Percentiles rank a stretch among this genome's conserved stretches.
Evolutionary conservation across 2,113 vertebrate species (phyloP).

Genomic region (Pseudopodoces humilis): DNA sequence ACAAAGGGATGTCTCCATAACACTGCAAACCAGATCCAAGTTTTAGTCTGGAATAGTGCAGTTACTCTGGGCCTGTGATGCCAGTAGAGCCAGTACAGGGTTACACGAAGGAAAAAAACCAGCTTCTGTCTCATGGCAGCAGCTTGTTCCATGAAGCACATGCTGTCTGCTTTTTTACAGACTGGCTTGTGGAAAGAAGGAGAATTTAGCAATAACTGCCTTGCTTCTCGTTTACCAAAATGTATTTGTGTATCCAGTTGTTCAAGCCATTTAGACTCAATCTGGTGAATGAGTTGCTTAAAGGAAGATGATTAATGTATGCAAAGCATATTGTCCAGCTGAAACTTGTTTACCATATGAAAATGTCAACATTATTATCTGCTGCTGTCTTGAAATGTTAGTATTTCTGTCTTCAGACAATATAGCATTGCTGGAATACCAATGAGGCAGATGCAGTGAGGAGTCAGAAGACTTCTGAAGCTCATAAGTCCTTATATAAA

Average conservation of each 20-base stretch:
- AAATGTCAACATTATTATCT: slow-evolving; percentile 25
- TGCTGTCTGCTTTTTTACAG: not conserved
- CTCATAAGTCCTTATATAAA: not conserved
- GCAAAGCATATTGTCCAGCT: not conserved
- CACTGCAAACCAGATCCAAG: not conserved
- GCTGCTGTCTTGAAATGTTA: not conserved
- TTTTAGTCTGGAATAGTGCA: not conserved
- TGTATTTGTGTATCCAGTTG: not conserved
- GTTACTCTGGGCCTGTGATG: not conserved
- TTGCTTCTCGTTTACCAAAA: not conserved
- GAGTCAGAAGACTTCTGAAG: not conserved
- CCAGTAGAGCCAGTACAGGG: not conserved
- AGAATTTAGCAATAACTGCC: not conserved
- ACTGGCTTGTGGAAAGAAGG: not conserved
- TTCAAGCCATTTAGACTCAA: not conserved
- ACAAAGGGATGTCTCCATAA: rapidly evolving
- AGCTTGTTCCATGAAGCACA: not conserved
- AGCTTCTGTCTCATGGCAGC: not conserved
- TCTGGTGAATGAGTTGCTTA: not conserved
- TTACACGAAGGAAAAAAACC: not conserved
- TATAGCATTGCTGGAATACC: not conserved
- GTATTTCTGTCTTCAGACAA: not conserved
- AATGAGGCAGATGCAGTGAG: not conserved
- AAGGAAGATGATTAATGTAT: not conserved
- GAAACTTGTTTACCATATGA: not conserved